Evolutionary conservation across 1,140 invertebrate genomes (phyloP).

Genomic region (Cheumatopsyche charites): DNA sequence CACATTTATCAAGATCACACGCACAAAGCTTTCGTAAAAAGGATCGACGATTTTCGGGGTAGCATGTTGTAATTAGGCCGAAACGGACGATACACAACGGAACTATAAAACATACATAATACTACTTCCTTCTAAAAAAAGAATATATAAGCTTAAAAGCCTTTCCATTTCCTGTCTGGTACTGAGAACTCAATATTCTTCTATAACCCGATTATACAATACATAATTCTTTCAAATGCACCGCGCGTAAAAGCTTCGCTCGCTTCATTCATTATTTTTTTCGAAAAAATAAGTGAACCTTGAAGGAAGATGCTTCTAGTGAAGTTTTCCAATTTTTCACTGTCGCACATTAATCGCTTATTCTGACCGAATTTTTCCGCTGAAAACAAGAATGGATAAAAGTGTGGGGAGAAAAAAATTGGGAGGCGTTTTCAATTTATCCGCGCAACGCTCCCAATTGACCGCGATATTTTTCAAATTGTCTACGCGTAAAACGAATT

Average conservation of each 20-base stretch:
- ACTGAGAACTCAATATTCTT: neutral
- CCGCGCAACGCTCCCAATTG: conserved; percentile 6
- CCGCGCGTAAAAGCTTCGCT: neutral
- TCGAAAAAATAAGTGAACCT: neutral
- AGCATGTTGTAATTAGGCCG: too few relatives aligned
- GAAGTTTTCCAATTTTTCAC: conserved; percentile 18
- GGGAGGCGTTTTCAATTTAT: conserved; percentile 5
- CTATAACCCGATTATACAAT: conserved; percentile 12
- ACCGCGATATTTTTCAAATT: conserved; percentile 2
- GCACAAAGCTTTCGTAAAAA: too few relatives aligned
- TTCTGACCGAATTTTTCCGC: neutral
- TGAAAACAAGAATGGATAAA: too few relatives aligned
- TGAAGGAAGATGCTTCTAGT: neutral
- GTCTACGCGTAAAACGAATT: too few relatives aligned
- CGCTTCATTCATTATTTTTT: neutral
- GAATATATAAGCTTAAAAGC: neutral
- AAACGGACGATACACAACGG: too few relatives aligned
- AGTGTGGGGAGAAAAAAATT: neutral
- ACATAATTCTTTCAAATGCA: neutral
- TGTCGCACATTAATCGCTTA: conserved; percentile 5
- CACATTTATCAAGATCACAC: too few relatives aligned
- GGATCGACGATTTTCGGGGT: too few relatives aligned
- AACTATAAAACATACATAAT: too few relatives aligned
- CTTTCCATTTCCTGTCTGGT: neutral
- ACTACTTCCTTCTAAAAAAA: too few relatives aligned